Conservation (phyloP, 1,140 invertebrate species). For the Sinonovacula constricta region DNA sequence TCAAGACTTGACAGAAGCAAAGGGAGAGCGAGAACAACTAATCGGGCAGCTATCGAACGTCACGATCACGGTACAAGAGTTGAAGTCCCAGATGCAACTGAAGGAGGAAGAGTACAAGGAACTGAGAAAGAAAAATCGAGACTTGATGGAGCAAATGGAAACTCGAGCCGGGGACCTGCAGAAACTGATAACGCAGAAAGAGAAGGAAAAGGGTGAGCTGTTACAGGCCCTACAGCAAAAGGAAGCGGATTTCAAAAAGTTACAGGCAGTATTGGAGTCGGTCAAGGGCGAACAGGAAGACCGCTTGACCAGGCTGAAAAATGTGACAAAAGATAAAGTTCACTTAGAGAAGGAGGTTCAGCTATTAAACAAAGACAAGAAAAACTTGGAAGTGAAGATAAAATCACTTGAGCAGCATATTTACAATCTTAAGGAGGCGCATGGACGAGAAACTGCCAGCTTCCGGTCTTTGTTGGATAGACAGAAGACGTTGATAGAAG, state of each 20-base stretch:
- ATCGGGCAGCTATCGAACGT: slow-evolving; percentile 7
- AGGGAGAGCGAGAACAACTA: slow-evolving; percentile 15
- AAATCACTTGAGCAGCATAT: slow-evolving; percentile 35
- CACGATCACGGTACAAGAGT: slow-evolving; percentile 1
- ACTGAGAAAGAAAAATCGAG: slow-evolving; percentile 18
- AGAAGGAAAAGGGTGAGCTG: slow-evolving; percentile 25
- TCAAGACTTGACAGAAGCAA: slow-evolving; percentile 9
- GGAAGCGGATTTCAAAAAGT: slow-evolving; percentile 22
- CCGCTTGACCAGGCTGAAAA: slow-evolving; percentile 11
- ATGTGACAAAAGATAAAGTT: slow-evolving; percentile 32
- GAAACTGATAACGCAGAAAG: slow-evolving; percentile 12
- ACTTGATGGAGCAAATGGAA: slow-evolving; percentile 19
- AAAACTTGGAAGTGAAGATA: slow-evolving; percentile 40
- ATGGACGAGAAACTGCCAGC: slow-evolving; percentile 11
- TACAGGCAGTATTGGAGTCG: slow-evolving; percentile 16
- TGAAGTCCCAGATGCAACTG: slow-evolving; percentile 23
- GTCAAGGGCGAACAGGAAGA: slow-evolving; percentile 36
- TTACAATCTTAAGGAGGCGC: slow-evolving; percentile 3
- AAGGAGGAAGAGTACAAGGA: slow-evolving; percentile 17
- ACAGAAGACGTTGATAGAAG: slow-evolving; percentile 22
- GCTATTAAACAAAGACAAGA: slow-evolving; percentile 32
- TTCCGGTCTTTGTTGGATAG: slow-evolving; percentile 5
- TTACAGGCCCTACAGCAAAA: slow-evolving; percentile 5
- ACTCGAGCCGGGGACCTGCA: slow-evolving; percentile 20
- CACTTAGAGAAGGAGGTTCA: slow-evolving; percentile 34